Evolutionary conservation across 2,797 vertebrate genomes (phyloP).

Genomic region (Leucoraja ocellata): DNA sequence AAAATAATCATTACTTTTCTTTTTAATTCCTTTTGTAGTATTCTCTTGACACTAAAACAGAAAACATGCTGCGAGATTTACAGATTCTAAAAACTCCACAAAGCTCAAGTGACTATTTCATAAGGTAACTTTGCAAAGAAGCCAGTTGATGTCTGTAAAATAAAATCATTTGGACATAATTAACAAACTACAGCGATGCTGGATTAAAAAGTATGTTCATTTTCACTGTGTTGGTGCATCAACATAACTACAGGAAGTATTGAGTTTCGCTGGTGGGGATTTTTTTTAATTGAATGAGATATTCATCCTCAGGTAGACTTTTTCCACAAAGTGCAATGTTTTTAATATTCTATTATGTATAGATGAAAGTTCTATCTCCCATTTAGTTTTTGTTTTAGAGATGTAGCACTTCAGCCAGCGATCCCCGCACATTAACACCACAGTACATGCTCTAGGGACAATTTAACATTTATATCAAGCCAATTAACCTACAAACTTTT

Average conservation of each 20-base stretch:
- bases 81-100: neutral
- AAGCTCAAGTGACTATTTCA: neutral
- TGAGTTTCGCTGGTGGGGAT: neutral
- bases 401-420: no score
- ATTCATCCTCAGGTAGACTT: neutral
- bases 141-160: neutral
- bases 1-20: slow-evolving; percentile 30
- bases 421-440: no score
- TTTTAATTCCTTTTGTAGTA: slow-evolving; percentile 13
- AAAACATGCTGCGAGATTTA: neutral
- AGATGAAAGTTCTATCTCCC: neutral
- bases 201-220: neutral
- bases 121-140: neutral
- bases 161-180: neutral
- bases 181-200: neutral
- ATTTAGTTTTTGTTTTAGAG: no score
- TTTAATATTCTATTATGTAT: neutral
- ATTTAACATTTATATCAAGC: no score
- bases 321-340: neutral
- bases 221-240: neutral
- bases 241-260: slow-evolving; percentile 14
- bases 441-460: no score
- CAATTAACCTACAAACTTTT: no score
- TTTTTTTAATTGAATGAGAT: neutral
- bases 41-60: neutral